Evolutionary conservation across 2,113 vertebrate genomes (phyloP), one percentile per base, ranked within the genome.

Genomic region (Aspiorhynchus laticeps): DNA sequence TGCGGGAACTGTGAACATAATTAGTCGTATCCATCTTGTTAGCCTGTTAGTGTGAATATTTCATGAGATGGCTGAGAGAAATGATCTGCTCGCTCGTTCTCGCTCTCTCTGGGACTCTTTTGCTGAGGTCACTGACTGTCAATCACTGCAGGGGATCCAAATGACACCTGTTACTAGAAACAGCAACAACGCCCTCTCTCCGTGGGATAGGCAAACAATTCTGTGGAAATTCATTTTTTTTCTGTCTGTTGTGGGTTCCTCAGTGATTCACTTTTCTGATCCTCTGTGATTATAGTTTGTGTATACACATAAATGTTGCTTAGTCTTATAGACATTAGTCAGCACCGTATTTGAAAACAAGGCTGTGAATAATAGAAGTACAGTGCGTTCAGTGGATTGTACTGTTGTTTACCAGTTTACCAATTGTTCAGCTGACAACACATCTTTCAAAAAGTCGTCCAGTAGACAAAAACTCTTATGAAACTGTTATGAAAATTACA

Each of bases 31-130:
- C 53, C 71, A 69, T 65, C 56, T 38, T 84, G 75, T 31, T 61
- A 78, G 79, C 56, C 48, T 65, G 75, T 33, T 71, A 71, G 80
- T 86, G 73, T 86, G 73, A 88, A 88, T 88, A 79, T 79, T 86
- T 88, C 63, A 88, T 75, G 74, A 51, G 71, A 31, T 5, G 46
- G 53, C 51, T 81, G 51, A 77, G 53, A 43, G 48, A 56, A 59
- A 43, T 51, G 6, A 56, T 43, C 11, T 74, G 48, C 36, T 61
- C 79, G 5, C 61, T 78, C 46, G 28, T 33, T 61, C 31, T 71
- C 63, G 3, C 56, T 83, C 80, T 83, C 80, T 71, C 46, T 83
- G 74, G 51, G 74, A 79, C 48, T 31, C 41, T 5, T 61, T 61
- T 83, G 65, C 56, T 83, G 61, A 88, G 10, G 80, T 67, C 85